Conservation (phyloP, 2,888 invertebrate species). For the Drosophila longiperda region DNA sequence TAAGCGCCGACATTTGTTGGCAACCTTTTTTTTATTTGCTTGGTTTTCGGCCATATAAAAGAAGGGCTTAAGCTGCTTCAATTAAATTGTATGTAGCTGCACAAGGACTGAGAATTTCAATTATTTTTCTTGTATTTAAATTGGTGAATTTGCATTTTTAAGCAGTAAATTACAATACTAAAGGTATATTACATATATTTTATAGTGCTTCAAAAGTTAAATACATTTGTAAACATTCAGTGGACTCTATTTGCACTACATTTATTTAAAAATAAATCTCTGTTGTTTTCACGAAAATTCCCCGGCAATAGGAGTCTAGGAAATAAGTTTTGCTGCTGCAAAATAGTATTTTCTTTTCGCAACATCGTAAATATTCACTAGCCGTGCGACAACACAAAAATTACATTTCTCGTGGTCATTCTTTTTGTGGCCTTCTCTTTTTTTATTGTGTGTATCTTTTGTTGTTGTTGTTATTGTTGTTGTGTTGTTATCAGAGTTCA, state of each 20-base stretch:
- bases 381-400: conserved; percentile 51
- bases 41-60: conserved; percentile 13
- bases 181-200: not conserved
- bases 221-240: not conserved
- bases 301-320: not conserved
- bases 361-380: conserved; percentile 71
- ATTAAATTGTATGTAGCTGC: conserved; percentile 31
- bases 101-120: conserved; percentile 25
- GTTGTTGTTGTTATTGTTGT: not conserved
- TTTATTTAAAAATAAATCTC: conserved; percentile 24
- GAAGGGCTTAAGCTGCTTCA: conserved; percentile 25
- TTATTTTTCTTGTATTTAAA: conserved; percentile 24
- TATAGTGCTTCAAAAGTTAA: not conserved
- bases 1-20: conserved; percentile 67
- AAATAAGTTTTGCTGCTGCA: conserved; percentile 17
- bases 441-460: not conserved
- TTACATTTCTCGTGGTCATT: conserved; percentile 60
- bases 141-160: conserved; percentile 12
- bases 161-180: not conserved
- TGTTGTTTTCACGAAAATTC: not conserved
- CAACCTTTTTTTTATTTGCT: conserved; percentile 37
- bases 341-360: conserved; percentile 30
- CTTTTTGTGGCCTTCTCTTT: conserved; percentile 3
- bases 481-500: conserved; percentile 41
- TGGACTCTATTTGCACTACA: not conserved